Conservation (phyloP, 1,140 invertebrate genomes). For the Probaryconus sp. region DNA sequence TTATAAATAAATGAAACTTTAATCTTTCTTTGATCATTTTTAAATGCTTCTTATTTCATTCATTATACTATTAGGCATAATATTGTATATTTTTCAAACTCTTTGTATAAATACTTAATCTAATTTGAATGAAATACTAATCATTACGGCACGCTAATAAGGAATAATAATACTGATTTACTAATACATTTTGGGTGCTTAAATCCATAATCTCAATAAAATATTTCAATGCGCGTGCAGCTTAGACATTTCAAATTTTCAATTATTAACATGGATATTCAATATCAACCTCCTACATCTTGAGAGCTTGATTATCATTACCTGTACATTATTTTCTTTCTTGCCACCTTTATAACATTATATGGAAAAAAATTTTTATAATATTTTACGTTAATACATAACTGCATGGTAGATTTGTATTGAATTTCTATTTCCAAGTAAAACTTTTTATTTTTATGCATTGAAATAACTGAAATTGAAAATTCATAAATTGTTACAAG, state of each 20-base stretch:
- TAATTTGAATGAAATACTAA: constrained; percentile 53
- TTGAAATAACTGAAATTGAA: background rate
- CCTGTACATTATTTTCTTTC: constrained; percentile 49
- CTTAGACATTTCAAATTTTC: constrained; percentile 56
- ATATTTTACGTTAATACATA: constrained; percentile 38
- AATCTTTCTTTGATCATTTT: constrained; percentile 6
- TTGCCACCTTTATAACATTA: constrained; percentile 39
- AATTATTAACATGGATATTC: constrained; percentile 56
- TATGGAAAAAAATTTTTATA: constrained; percentile 16
- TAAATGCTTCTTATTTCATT: constrained; percentile 17
- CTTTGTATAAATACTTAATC: constrained; percentile 28
- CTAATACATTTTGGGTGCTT: constrained; percentile 61
- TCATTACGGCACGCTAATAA: constrained; percentile 54
- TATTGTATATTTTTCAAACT: constrained; percentile 48
- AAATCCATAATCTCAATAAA: constrained; percentile 52
- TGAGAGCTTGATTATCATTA: constrained; percentile 52
- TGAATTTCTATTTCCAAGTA: background rate
- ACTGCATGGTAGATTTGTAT: constrained; percentile 53
- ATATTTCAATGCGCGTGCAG: constrained; percentile 64
- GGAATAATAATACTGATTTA: constrained; percentile 53
- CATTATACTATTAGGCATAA: constrained; percentile 9
- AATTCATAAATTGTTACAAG: constrained; percentile 12
- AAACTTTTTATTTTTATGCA: constrained; percentile 1
- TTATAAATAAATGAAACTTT: background rate
- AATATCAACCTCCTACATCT: constrained; percentile 41